Evolutionary conservation across 1,140 invertebrate genomes (phyloP), one percentile per base, ranked within the genome.

Genomic region (Latrodectus geometricus): DNA sequence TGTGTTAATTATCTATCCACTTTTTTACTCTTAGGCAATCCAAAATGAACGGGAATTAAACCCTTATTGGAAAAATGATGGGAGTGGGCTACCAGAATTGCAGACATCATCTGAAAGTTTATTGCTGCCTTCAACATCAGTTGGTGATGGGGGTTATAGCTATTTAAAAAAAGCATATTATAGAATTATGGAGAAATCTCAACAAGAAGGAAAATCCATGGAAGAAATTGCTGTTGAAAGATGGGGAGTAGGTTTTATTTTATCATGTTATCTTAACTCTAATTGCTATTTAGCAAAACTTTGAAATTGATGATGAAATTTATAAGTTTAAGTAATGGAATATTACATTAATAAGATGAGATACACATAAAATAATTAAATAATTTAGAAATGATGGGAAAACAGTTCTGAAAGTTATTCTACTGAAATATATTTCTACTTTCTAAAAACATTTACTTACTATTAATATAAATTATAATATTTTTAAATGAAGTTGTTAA

Each of bases 21-120:
- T 35, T 35, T 35, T 35, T 35, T 3, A 35, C 35, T 5, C 35
- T 17, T 84, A 96, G 93, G 94, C 95, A 65, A 94, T 94, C 4
- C 94, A 94, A 88, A 95, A 94, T 90, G 90, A 90, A 4, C 92
- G 93, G 89, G 97, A 98, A 92, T 91, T 97, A 72, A 99, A 99
- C 93, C 97, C 96, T 2, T 96, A 97, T 90, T 98, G 96, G 96
- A 97, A 96, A 93, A 92, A 95, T 91, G 96, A 95, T 83, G 97
- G 97, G 14, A 94, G 92, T 72, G 97, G 97, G 17, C 90, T 98
- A 79, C 96, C 95, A 48, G 84, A 90, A 35, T 88, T 86, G 72
- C 88, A 83, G 74, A 9, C 89, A 17, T 73, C 83, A 17, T 66
- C 87, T 79, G 68, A 89, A 88, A 49, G 87, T 20, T 52, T 89